A percentile compares a stretch with the other conserved stretches of the same genome.
These are phyloP conservation scores for Invenusta paracnida DNA, from an alignment of 2,888 invertebrate genomes.

Conservation along the genomic window DNA sequence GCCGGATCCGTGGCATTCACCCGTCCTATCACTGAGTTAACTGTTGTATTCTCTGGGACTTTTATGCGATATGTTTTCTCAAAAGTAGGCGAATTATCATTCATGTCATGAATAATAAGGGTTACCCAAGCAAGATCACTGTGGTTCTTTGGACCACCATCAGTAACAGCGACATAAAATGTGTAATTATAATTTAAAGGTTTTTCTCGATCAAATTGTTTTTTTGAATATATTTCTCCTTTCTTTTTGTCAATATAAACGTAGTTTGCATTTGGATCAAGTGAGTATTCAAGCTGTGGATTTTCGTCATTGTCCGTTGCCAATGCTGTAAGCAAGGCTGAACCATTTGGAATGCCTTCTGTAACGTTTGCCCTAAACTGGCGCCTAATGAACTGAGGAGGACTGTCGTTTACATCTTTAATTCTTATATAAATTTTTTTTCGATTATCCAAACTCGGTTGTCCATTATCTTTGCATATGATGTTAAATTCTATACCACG, in stretches of 20 bases:
- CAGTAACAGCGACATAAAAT: background rate
- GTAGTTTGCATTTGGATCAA: background rate
- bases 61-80: background rate
- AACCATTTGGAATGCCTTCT: background rate
- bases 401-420: background rate
- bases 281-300: background rate
- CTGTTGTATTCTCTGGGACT: background rate
- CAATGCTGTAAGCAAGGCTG: background rate
- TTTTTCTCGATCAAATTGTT: background rate
- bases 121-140: conserved; percentile 11
- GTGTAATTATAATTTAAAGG: background rate
- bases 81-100: background rate
- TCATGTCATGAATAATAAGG: background rate
- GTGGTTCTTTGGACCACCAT: background rate
- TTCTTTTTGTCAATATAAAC: background rate
- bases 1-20: background rate
- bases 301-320: background rate
- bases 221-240: background rate
- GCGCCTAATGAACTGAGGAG: background rate
- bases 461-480: background rate
- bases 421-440: background rate
- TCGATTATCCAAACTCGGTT: background rate
- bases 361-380: background rate
- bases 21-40: background rate
- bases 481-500: background rate